Base-by-base conservation (phyloP, 2,888 invertebrate species). In the Tetragnatha montana region DNA sequence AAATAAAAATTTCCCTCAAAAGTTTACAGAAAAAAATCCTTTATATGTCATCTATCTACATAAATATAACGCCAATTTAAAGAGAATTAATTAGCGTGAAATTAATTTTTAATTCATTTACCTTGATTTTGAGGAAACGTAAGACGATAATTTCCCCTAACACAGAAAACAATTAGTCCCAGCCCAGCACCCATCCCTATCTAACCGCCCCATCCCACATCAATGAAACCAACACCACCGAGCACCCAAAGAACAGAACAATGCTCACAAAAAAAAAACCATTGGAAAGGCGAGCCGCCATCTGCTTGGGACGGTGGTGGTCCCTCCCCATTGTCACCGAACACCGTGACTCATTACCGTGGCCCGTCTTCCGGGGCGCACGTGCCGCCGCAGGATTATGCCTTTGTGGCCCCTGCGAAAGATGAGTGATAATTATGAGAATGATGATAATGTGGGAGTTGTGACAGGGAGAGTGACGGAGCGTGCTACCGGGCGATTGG, bases 351-450 rank as follows among this genome's bases (percentile, higher is more conserved):
- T 85, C 85, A 85, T 85, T 79, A 85, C 51, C 76, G 47, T 17
- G 69, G 35, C 22, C 73, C 83, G 22, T 68, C 75, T 71, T 17
- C 84, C 49, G 69, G 12, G 60, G 74, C 19, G 74, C 60, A 68
- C 49, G 21, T 35, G 35, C 35, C 35, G 35, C 80, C 21, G 22
- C 47, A 17, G 22, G 47, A 78, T 76, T 78, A 78, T 76, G 68
- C 69, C 70, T 70, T 76, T 84, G 84, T 78, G 35, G 19, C 14
- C n/a, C 35, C 17, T 49, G 51, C 47, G 85, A 51, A 60, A 14
- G 80, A 73, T 80, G 86, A 68, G 80, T 74, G 86, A 85, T 86
- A 80, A 86, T 86, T 86, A 86, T 86, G 80, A n/a, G n/a, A n/a
- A 86, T 80, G 80, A 86, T 86, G 80, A 86, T 86, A 80, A 80